A percentile compares a stretch with the other conserved stretches of the same genome.
These are phyloP conservation scores for Drosophila miranda DNA, from an alignment of 1,140 invertebrate species.

Conservation along the genomic window DNA sequence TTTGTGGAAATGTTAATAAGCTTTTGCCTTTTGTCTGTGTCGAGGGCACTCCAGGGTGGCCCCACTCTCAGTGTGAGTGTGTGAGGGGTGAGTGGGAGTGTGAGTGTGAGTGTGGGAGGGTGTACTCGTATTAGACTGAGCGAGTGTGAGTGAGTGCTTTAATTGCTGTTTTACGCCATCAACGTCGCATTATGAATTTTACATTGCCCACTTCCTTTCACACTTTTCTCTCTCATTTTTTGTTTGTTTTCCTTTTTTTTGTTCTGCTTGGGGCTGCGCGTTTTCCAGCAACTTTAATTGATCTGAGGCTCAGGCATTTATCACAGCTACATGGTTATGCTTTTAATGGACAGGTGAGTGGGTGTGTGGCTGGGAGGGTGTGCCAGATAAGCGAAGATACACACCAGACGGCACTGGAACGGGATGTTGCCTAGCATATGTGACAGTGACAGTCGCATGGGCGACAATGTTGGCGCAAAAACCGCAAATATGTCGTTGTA, in stretches of 20 bases:
- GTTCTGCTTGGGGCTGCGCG: neutral
- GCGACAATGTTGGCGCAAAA: constrained; percentile 75
- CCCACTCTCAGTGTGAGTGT: constrained; percentile 1
- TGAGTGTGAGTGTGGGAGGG: neutral
- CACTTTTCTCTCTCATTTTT: constrained; percentile 31
- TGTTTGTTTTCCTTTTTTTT: neutral
- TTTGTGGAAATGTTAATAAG: constrained; percentile 78
- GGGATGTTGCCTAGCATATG: constrained; percentile 48
- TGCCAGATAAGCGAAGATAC: constrained; percentile 29
- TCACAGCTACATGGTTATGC: constrained; percentile 76
- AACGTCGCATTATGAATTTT: constrained; percentile 70
- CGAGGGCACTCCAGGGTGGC: constrained; percentile 30
- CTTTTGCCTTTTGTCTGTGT: constrained; percentile 50
- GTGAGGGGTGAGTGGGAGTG: neutral
- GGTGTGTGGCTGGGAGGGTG: constrained; percentile 5
- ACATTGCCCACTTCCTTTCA: constrained; percentile 42
- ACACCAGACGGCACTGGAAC: constrained; percentile 26
- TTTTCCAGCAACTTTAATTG: constrained; percentile 67
- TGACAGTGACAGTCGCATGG: constrained; percentile 67
- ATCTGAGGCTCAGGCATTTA: constrained; percentile 67
- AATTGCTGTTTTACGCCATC: constrained; percentile 66
- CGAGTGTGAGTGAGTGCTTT: constrained; percentile 36
- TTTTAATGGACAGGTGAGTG: constrained; percentile 67
- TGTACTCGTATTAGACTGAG: neutral
- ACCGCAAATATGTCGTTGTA: constrained; percentile 72